These are phyloP conservation scores for Parnassius apollo DNA, from an alignment of 2,888 invertebrate genomes.

Conservation along the genomic window DNA sequence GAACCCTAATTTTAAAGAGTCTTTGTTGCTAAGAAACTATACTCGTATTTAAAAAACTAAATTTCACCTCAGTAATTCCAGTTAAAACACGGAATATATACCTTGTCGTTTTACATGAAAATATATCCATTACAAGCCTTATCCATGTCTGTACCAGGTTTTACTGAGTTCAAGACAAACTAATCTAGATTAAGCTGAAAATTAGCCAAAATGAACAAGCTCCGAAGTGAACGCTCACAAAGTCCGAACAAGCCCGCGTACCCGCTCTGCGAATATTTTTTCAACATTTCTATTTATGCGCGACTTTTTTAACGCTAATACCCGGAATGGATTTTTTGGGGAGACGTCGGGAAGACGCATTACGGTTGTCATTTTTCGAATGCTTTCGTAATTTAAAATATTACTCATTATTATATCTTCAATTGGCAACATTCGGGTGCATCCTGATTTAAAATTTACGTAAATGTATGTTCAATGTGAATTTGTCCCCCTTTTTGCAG, in stretches of 20 bases:
- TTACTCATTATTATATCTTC: constrained; percentile 35
- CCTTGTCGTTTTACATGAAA: not conserved
- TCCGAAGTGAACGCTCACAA: constrained; percentile 41
- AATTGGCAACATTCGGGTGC: constrained; percentile 33
- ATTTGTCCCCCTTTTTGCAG: constrained; percentile 32
- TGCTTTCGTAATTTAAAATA: constrained; percentile 35
- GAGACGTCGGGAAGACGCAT: constrained; percentile 31
- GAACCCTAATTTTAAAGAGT: too few relatives aligned
- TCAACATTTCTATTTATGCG: constrained; percentile 55
- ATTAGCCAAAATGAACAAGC: constrained; percentile 59
- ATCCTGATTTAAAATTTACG: constrained; percentile 24
- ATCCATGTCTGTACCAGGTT: constrained; percentile 1
- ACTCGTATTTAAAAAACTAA: too few relatives aligned
- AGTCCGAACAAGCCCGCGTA: constrained; percentile 37
- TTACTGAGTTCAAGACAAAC: not conserved
- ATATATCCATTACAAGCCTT: too few relatives aligned
- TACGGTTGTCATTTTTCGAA: constrained; percentile 31
- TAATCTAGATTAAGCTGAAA: constrained; percentile 36
- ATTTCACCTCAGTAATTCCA: too few relatives aligned
- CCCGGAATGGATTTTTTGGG: constrained; percentile 62
- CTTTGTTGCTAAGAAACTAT: too few relatives aligned
- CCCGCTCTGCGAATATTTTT: constrained; percentile 50
- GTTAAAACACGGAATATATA: not conserved
- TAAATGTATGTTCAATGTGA: constrained; percentile 25
- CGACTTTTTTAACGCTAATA: constrained; percentile 63